These are phyloP conservation scores for Euphonia xanthogaster DNA, from an alignment of 2,797 vertebrate species.

Conservation along the genomic window DNA sequence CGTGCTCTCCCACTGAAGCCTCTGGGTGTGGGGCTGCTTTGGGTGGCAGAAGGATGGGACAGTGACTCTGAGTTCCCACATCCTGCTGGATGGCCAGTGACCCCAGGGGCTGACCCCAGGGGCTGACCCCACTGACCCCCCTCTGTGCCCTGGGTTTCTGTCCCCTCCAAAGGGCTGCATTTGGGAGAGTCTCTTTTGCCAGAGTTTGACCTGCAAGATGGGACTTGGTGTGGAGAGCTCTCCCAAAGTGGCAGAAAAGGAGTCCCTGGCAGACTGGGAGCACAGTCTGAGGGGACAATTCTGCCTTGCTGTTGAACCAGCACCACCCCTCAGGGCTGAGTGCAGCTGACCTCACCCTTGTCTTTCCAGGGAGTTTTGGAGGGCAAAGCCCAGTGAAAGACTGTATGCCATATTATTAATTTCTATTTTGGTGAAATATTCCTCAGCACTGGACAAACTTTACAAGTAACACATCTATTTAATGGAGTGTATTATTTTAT, in stretches of 20 bases:
- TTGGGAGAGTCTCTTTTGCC: too few relatives aligned
- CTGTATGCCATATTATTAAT: neutral
- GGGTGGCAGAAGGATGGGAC: neutral
- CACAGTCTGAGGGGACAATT: rapidly evolving
- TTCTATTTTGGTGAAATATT: constrained; percentile 19
- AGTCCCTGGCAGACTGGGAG: neutral
- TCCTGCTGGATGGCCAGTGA: neutral
- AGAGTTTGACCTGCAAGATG: neutral
- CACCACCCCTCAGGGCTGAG: neutral
- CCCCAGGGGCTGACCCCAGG: neutral
- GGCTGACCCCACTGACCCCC: neutral
- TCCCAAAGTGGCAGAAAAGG: rapidly evolving
- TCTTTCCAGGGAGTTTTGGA: neutral
- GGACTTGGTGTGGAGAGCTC: neutral
- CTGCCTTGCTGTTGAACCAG: neutral
- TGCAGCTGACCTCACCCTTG: neutral
- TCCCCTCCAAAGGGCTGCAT: neutral
- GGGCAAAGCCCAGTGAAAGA: neutral
- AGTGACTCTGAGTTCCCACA: neutral
- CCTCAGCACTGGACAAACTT: constrained; percentile 47
- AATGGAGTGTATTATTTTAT: constrained; percentile 72
- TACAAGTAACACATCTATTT: constrained; percentile 62
- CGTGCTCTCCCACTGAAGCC: neutral
- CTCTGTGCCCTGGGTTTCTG: neutral
- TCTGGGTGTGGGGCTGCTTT: neutral